These are phyloP conservation scores for Bubo bubo DNA, from an alignment of 2,113 vertebrate genomes.

Conservation along the genomic window DNA sequence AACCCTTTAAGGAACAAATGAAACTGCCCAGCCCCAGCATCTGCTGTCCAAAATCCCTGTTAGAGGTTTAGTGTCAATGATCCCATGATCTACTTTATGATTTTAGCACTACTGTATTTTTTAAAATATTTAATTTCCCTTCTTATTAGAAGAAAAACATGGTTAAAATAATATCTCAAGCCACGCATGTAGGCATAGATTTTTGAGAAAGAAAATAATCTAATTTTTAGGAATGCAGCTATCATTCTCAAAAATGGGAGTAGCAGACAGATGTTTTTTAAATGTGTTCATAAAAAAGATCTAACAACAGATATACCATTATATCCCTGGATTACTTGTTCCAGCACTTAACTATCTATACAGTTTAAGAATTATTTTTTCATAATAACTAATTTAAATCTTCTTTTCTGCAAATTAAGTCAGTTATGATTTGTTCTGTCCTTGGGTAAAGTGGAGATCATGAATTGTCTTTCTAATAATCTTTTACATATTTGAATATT, in stretches of 20 bases:
- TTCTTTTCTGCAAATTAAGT: background rate
- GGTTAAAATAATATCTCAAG: background rate
- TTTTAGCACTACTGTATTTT: background rate
- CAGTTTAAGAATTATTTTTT: background rate
- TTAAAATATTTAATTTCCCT: background rate
- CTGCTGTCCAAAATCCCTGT: background rate
- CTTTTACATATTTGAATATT: background rate
- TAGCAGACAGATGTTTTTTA: background rate
- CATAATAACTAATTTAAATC: background rate
- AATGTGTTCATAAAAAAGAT: background rate
- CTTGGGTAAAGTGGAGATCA: background rate
- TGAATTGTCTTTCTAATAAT: background rate
- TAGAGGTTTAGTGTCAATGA: background rate
- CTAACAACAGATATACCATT: background rate
- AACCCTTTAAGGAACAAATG: background rate
- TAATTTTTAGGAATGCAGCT: background rate
- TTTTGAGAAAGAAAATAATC: background rate
- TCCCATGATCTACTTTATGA: background rate
- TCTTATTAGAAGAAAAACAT: background rate
- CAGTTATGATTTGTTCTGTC: background rate
- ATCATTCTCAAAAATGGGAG: background rate
- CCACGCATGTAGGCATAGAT: background rate
- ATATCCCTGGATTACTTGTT: background rate
- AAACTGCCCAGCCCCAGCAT: background rate
- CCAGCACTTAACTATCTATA: background rate